phyloP scores from a whole-genome alignment of 2,888 invertebrate species.

The Drosophila monieri region DNA sequence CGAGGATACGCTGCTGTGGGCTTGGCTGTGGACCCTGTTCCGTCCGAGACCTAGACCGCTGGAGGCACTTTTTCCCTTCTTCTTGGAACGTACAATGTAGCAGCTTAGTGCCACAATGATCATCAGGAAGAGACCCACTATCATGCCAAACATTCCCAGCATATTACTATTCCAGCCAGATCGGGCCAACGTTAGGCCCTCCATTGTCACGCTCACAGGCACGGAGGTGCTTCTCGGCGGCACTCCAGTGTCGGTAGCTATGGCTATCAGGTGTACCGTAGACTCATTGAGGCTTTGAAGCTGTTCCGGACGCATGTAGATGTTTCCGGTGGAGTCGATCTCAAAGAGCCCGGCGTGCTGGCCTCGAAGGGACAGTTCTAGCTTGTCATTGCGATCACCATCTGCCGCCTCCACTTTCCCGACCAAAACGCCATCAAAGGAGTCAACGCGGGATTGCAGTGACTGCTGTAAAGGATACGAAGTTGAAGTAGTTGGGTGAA shows the following conservation, averaged over 20 bases:
- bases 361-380: constrained; percentile 89
- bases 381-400: constrained; percentile 91
- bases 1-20: constrained; percentile 82
- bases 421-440: constrained; percentile 84
- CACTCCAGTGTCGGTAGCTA: constrained; percentile 92
- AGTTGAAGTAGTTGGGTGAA: neutral
- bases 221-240: constrained; percentile 91
- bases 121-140: constrained; percentile 89
- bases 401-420: constrained; percentile 93
- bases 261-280: constrained; percentile 90
- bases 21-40: constrained; percentile 83
- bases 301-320: constrained; percentile 86
- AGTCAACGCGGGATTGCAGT: constrained; percentile 74
- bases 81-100: constrained; percentile 90
- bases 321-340: constrained; percentile 84
- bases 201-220: constrained; percentile 88
- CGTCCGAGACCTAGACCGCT: constrained; percentile 76
- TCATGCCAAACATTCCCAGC: constrained; percentile 87
- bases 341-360: constrained; percentile 86
- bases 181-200: constrained; percentile 83
- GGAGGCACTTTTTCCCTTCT: constrained; percentile 74
- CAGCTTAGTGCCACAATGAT: constrained; percentile 90
- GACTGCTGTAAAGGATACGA: constrained; percentile 71
- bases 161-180: constrained; percentile 84
- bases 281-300: constrained; percentile 85